phyloP scores from a whole-genome alignment of 2,113 vertebrate genomes.

The Neogale vison region DNA sequence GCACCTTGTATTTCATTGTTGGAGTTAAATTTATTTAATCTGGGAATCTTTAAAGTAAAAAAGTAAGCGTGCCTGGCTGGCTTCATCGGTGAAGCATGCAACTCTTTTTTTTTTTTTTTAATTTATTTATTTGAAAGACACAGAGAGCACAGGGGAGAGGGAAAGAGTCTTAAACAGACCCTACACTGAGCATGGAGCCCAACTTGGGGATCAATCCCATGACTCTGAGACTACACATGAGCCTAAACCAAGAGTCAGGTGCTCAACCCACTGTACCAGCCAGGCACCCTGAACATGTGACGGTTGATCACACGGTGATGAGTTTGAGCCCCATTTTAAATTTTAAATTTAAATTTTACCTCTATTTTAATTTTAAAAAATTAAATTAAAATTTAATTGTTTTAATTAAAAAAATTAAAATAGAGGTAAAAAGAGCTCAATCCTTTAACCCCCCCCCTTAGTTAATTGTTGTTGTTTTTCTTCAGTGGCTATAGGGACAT shows the following conservation, averaged over 20 bases:
- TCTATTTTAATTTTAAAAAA: too few relatives aligned
- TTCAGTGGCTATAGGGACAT: neutral
- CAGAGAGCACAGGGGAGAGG: neutral
- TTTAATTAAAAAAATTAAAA: neutral
- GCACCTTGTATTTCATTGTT: neutral
- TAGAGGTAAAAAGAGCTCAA: neutral
- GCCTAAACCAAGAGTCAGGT: neutral
- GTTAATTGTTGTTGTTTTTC: neutral
- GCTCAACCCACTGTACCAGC: neutral
- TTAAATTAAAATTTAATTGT: too few relatives aligned
- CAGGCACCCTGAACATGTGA: neutral
- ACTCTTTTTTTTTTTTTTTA: neutral
- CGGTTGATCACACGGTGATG: neutral
- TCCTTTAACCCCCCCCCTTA: neutral
- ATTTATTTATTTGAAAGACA: neutral
- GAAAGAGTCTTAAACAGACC: neutral
- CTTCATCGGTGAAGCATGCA: neutral
- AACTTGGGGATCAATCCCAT: rapidly evolving
- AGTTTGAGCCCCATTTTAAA: neutral
- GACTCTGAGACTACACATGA: neutral
- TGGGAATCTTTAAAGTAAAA: neutral
- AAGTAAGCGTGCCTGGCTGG: neutral
- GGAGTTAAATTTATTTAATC: neutral
- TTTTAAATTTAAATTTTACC: too few relatives aligned
- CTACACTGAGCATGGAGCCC: neutral